Percentiles rank a stretch among this genome's conserved stretches.
These are phyloP conservation scores for Lathronympha strigana DNA, from an alignment of 2,888 invertebrate genomes.

Conservation along the genomic window DNA sequence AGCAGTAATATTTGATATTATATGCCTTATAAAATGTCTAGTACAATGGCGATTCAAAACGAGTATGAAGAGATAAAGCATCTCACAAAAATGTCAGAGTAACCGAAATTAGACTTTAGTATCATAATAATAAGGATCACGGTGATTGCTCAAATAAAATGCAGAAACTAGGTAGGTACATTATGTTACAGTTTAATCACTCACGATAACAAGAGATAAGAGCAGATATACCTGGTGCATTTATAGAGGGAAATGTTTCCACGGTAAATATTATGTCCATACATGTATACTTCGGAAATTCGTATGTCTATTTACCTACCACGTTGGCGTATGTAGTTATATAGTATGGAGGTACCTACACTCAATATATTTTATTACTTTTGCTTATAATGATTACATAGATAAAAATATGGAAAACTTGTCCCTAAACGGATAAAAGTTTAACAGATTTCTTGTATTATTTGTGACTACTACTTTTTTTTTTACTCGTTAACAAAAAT, in stretches of 20 bases:
- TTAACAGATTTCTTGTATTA: too few species aligned
- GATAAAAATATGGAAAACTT: too few species aligned
- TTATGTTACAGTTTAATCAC: constrained; percentile 71
- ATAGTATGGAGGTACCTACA: too few species aligned
- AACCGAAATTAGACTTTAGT: neutral
- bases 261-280: neutral
- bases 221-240: constrained; percentile 54
- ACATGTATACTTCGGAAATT: too few species aligned
- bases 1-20: constrained; percentile 35
- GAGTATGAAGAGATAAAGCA: constrained; percentile 36
- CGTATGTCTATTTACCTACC: too few species aligned
- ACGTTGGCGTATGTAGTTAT: too few species aligned
- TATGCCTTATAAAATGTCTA: constrained; percentile 57
- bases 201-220: constrained; percentile 72
- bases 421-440: too few species aligned
- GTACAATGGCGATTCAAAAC: constrained; percentile 65
- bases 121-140: neutral
- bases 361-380: too few species aligned
- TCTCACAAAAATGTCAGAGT: neutral
- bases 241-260: constrained; percentile 27
- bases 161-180: constrained; percentile 10
- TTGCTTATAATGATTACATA: too few species aligned
- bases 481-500: too few species aligned
- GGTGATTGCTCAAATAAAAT: neutral
- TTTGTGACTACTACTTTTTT: too few species aligned